Evolutionary conservation across 2,797 vertebrate species (phyloP).

Genomic region (Dendrocincla fuliginosa): DNA sequence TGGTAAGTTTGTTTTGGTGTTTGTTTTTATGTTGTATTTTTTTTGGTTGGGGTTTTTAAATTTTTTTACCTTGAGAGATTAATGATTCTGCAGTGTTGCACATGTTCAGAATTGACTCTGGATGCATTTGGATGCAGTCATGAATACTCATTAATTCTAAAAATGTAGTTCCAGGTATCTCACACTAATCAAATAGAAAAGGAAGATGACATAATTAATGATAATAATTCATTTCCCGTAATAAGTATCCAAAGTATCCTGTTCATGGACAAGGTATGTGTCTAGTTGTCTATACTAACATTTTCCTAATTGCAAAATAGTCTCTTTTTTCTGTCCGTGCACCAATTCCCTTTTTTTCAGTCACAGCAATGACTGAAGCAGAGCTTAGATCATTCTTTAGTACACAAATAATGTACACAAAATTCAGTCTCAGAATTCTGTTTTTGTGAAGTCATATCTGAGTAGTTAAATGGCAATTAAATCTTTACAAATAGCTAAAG

Average conservation of each 20-base stretch:
- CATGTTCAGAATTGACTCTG: accelerated
- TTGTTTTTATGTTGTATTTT: neutral
- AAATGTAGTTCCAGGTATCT: neutral
- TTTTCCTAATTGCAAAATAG: neutral
- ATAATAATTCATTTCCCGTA: neutral
- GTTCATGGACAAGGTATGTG: neutral
- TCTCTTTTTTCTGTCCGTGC: neutral
- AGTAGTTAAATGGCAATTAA: neutral
- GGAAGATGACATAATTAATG: neutral
- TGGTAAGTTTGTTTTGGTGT: neutral
- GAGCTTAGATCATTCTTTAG: neutral
- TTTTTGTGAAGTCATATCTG: neutral
- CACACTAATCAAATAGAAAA: neutral
- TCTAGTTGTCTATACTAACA: neutral
- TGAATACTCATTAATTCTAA: neutral
- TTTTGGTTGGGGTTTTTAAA: accelerated
- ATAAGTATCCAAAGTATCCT: neutral
- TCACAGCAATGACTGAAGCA: neutral
- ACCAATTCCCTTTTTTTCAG: neutral
- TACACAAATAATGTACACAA: neutral
- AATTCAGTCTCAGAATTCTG: neutral
- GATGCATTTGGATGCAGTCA: neutral
- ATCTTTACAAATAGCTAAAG: neutral
- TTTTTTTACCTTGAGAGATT: accelerated
- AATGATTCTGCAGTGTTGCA: neutral